A percentile compares a stretch with the other conserved stretches of the same genome.
These are phyloP conservation scores for Agonopterix subpropinquella DNA, from an alignment of 2,888 invertebrate species.

Conservation along the genomic window DNA sequence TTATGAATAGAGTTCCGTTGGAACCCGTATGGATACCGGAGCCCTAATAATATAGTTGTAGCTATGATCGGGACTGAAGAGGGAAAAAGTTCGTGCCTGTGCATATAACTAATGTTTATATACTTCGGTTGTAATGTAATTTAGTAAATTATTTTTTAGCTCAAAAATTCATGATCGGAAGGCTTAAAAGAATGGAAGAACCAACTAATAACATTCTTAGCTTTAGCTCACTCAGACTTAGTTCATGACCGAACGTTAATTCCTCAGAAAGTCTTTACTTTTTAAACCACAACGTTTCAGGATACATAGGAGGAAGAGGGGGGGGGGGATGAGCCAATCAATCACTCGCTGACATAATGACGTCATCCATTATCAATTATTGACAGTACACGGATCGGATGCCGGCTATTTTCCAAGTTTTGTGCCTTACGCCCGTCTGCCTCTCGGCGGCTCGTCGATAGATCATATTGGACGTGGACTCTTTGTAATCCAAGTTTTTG, in stretches of 20 bases:
- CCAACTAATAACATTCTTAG: no score
- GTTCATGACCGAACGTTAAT: not conserved
- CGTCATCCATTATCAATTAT: constrained; percentile 75
- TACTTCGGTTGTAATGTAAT: no score
- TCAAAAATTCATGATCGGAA: no score
- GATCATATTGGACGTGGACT: not conserved
- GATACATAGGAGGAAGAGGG: constrained; percentile 12
- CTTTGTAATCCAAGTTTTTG: not conserved
- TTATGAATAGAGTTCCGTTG: no score
- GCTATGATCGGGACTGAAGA: no score
- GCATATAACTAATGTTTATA: no score
- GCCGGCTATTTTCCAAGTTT: constrained; percentile 61
- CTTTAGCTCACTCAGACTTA: no score
- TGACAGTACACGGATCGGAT: constrained; percentile 63
- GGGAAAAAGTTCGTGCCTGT: no score
- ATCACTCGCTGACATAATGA: constrained; percentile 67
- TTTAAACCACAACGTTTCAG: constrained; percentile 14
- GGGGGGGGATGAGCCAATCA: constrained; percentile 44
- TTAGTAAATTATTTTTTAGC: no score
- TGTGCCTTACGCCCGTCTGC: constrained; percentile 29
- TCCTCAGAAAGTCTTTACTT: constrained; percentile 5
- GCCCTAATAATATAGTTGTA: no score
- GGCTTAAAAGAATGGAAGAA: no score
- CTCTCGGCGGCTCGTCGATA: not conserved
- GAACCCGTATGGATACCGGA: no score